phyloP scores from a whole-genome alignment of 2,888 invertebrate genomes.

The Phytoseiulus persimilis region DNA sequence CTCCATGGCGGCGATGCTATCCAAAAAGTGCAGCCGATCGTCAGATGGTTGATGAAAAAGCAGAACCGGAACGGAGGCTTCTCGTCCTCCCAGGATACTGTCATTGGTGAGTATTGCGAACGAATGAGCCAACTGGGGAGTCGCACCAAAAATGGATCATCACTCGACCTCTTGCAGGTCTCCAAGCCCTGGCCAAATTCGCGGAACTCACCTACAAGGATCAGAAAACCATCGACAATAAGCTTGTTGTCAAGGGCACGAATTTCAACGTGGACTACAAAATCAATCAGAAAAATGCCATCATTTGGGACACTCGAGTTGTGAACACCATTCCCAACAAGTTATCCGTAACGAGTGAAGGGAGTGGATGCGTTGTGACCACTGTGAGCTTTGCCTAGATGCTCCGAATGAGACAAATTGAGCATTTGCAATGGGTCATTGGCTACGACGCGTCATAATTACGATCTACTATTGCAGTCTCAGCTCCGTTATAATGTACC shows the following conservation, averaged over 20 bases:
- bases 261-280: conserved; percentile 52
- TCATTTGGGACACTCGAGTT: conserved; percentile 53
- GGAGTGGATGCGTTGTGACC: conserved; percentile 57
- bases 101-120: conserved; percentile 36
- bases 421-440: neutral
- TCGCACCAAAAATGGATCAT: neutral
- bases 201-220: conserved; percentile 53
- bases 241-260: conserved; percentile 52
- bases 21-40: conserved; percentile 57
- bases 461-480: conserved; percentile 50
- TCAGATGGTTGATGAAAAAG: conserved; percentile 65
- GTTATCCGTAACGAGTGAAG: conserved; percentile 53
- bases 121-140: neutral
- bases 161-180: conserved; percentile 50
- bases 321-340: conserved; percentile 53
- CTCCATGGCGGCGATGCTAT: conserved; percentile 55
- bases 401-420: neutral
- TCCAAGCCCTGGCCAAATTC: conserved; percentile 58
- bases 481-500: conserved; percentile 55
- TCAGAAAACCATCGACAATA: conserved; percentile 50
- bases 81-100: conserved; percentile 49
- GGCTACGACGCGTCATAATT: no score
- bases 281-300: conserved; percentile 53
- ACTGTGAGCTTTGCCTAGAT: conserved; percentile 48
- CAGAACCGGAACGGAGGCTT: conserved; percentile 59